phyloP scores from a whole-genome alignment of 2,888 invertebrate species.

The Antheraea yamamai region DNA sequence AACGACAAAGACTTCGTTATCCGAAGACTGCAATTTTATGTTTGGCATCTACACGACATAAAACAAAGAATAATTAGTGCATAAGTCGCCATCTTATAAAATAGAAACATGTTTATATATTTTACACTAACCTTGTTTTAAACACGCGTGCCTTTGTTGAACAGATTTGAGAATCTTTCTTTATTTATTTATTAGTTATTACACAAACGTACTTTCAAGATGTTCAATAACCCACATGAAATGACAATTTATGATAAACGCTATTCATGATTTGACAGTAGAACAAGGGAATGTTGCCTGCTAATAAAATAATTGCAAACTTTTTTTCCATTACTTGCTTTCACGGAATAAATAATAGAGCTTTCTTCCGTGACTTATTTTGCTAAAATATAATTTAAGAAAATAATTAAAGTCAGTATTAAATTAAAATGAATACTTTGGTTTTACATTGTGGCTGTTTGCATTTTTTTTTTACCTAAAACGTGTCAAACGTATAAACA shows the following conservation, averaged over 20 bases:
- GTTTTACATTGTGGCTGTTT: too few relatives aligned
- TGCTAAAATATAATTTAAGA: too few relatives aligned
- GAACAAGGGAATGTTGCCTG: neutral
- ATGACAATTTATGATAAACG: neutral
- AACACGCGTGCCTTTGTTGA: neutral
- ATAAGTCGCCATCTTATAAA: constrained; percentile 42
- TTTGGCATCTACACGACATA: constrained; percentile 89
- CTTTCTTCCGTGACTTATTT: too few relatives aligned
- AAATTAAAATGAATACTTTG: too few relatives aligned
- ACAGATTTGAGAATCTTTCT: neutral
- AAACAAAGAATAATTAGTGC: constrained; percentile 27
- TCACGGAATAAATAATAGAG: too few relatives aligned
- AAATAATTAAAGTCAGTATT: too few relatives aligned
- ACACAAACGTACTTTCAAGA: neutral
- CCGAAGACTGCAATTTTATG: constrained; percentile 96
- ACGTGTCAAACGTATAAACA: too few relatives aligned
- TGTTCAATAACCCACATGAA: neutral
- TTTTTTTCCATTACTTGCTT: too few relatives aligned
- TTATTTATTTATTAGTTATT: neutral
- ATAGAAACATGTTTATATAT: constrained; percentile 29
- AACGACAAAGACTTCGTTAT: constrained; percentile 97
- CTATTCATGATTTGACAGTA: neutral
- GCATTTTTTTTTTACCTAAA: too few relatives aligned
- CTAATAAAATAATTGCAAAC: neutral
- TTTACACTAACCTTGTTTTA: constrained; percentile 17